Base-by-base conservation (phyloP, 2,113 vertebrate genomes). In the Crocuta crocuta region DNA sequence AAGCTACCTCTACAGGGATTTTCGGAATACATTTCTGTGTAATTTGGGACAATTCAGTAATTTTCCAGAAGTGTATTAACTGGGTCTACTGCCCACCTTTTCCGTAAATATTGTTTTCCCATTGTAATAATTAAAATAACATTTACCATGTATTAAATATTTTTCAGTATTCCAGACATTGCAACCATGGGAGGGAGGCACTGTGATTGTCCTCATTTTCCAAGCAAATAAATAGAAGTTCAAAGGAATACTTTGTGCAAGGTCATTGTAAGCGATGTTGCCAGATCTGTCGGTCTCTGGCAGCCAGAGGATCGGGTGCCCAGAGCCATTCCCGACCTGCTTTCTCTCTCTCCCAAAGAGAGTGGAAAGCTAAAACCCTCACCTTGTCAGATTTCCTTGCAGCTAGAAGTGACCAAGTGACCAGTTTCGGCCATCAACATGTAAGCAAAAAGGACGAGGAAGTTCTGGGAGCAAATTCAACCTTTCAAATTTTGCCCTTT, bases 51-150 rank as follows among this genome's bases (percentile, higher is more conserved):
- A 81, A 48, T 78, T 98, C 87, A 81, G 96, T 96, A 96, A 94
- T 95, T 98, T 98, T 97, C 95, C 96, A 97, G 94, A 91, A 92
- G 90, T 16, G 53, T 55, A 92, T 80, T n/a, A 85, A 45, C 68
- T 45, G 78, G 81, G 94, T 35, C 85, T n/a, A 48, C 78, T 65
- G 93, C 70, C 71, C 88, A 92, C 73, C 88, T 97, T 96, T 93
- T 88, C 97, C 76, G 89, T 86, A 96, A 97, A 98, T 97, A 95
- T 68, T 78, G 73, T 78, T 86, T 68, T 81, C 93, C 88, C 48
- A 43, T 94, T 80, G 63, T 84, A 93, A 89, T 95, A 79, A 94
- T 90, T 53, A 70, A 39, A 83, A 95, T 48, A 86, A 85, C 78
- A 97, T 91, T 97, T 95, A 74, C 68, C n/a, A 17, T 61, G 85